These are phyloP conservation scores for Eleginops maclovinus DNA, from an alignment of 2,113 vertebrate species.

Conservation along the genomic window DNA sequence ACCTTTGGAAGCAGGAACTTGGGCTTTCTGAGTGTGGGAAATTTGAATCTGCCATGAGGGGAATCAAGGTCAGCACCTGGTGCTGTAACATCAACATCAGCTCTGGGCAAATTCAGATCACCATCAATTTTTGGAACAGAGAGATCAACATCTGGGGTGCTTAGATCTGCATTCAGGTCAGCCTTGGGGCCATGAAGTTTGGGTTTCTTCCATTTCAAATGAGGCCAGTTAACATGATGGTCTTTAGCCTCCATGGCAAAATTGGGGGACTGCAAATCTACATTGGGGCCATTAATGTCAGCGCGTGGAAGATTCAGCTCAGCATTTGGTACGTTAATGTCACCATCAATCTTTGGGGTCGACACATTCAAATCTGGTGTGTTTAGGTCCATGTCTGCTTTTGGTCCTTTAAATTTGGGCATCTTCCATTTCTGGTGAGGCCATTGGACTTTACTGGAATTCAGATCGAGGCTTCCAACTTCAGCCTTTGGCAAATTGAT, in stretches of 20 bases:
- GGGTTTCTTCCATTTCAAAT: conserved; percentile 65
- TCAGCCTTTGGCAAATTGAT: conserved; percentile 55
- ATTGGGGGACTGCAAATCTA: conserved; percentile 54
- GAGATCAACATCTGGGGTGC: conserved; percentile 23
- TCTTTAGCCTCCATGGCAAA: conserved; percentile 53
- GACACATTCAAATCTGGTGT: conserved; percentile 55
- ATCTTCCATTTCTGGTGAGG: conserved; percentile 71
- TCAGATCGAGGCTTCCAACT: conserved; percentile 34
- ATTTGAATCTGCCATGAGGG: conserved; percentile 73
- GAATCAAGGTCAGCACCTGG: conserved; percentile 53
- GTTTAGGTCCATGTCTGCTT: conserved; percentile 43
- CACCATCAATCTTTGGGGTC: conserved; percentile 59
- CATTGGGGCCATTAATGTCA: conserved; percentile 42
- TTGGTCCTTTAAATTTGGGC: conserved; percentile 58
- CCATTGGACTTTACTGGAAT: conserved; percentile 68
- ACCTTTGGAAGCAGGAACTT: conserved; percentile 55
- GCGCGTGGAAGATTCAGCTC: conserved; percentile 63
- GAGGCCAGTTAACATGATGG: conserved; percentile 70
- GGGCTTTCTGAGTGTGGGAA: conserved; percentile 68
- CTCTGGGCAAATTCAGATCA: conserved; percentile 64
- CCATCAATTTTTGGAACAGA: too few species aligned
- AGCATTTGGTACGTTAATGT: conserved; percentile 56
- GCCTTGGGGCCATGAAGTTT: conserved; percentile 62
- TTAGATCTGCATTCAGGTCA: conserved; percentile 54
- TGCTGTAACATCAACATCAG: conserved; percentile 56